Evolutionary conservation across 2,888 invertebrate genomes (phyloP).

Genomic region (Yponomeuta malinellus): DNA sequence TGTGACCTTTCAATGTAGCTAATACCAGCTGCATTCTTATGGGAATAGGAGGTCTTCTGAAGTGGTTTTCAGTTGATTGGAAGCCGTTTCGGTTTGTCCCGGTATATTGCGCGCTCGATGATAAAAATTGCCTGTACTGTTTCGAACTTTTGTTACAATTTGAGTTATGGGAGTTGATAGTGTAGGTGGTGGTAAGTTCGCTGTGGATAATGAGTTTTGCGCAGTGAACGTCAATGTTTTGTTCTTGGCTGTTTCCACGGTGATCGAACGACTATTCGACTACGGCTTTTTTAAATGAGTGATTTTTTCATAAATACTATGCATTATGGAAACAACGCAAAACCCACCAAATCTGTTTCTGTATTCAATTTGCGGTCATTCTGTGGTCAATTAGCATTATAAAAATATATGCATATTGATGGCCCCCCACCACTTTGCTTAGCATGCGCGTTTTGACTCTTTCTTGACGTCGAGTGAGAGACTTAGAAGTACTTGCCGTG

Average conservation of each 20-base stretch:
- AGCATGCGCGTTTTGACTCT: too few relatives aligned
- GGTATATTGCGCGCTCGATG: background rate
- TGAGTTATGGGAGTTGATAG: background rate
- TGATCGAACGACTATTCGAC: too few relatives aligned
- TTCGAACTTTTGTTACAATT: background rate
- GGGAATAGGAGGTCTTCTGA: background rate
- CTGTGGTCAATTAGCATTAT: too few relatives aligned
- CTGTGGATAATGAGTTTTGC: background rate
- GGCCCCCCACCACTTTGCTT: too few relatives aligned
- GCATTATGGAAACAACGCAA: too few relatives aligned
- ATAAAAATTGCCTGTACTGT: background rate
- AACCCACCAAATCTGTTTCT: too few relatives aligned
- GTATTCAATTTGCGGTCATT: too few relatives aligned
- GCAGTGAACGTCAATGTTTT: background rate
- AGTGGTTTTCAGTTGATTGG: slow-evolving; percentile 2
- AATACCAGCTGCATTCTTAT: background rate
- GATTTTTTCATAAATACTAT: too few relatives aligned
- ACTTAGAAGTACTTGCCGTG: too few relatives aligned
- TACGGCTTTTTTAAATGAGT: too few relatives aligned
- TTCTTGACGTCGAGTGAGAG: too few relatives aligned
- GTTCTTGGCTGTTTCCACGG: background rate
- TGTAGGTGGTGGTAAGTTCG: background rate
- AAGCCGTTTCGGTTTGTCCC: slow-evolving; percentile 5
- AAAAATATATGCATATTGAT: too few relatives aligned
- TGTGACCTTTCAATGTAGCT: background rate